Conservation (phyloP, 2,888 invertebrate species). For the Himalopsyche japonica region DNA sequence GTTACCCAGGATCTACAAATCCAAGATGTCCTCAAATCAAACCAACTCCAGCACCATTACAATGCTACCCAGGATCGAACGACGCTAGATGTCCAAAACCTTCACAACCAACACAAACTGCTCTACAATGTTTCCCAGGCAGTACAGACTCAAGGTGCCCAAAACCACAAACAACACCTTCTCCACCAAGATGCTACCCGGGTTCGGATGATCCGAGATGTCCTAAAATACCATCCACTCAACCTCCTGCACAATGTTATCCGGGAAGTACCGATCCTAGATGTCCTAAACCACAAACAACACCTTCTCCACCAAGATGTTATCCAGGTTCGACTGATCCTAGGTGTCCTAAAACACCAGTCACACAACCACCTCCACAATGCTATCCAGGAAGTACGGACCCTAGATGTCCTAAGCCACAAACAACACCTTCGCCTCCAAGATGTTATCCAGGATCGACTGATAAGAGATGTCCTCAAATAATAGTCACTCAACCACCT, state of each 20-base stretch:
- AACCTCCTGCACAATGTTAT: constrained; percentile 39
- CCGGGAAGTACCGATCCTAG: constrained; percentile 48
- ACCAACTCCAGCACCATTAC: constrained; percentile 41
- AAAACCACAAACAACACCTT: constrained; percentile 42
- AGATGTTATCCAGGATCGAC: constrained; percentile 45
- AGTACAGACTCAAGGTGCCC: constrained; percentile 48
- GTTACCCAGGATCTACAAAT: constrained; percentile 46
- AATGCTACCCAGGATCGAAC: constrained; percentile 43
- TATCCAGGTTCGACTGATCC: constrained; percentile 44
- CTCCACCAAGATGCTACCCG: constrained; percentile 44
- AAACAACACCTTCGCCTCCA: constrained; percentile 36
- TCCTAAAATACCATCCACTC: constrained; percentile 38
- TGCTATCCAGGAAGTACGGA: constrained; percentile 46
- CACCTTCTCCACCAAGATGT: constrained; percentile 45
- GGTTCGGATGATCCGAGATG: constrained; percentile 44
- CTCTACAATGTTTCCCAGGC: constrained; percentile 46
- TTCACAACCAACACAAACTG: constrained; percentile 42
- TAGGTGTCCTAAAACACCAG: constrained; percentile 40
- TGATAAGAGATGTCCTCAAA: constrained; percentile 43
- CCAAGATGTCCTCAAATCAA: constrained; percentile 44
- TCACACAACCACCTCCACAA: constrained; percentile 3
- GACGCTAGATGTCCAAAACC: constrained; percentile 44
- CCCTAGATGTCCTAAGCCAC: constrained; percentile 43
- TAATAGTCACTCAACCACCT: constrained; percentile 18
- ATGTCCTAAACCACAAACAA: constrained; percentile 43